Evolutionary conservation across 2,113 vertebrate species (phyloP).

Genomic region (Haliaeetus leucogaster): DNA sequence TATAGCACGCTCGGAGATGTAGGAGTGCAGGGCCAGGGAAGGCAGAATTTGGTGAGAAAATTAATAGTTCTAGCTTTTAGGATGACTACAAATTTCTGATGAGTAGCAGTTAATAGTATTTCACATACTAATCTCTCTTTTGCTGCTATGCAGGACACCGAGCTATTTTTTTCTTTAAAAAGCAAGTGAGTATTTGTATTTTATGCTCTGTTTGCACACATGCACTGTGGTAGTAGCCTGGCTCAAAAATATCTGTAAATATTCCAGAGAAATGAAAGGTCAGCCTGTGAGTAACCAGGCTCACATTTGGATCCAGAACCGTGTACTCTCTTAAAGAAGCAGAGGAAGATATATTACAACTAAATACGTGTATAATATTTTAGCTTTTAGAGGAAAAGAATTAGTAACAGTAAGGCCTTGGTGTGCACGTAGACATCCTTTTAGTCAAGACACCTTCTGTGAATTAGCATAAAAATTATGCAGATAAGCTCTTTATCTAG

Average conservation of each 20-base stretch:
- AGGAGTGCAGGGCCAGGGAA: not conserved
- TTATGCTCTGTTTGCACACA: not conserved
- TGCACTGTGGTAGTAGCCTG: not conserved
- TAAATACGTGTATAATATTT: not conserved
- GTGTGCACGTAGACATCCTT: not conserved
- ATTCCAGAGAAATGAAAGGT: not conserved
- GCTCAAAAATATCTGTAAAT: not conserved
- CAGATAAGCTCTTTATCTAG: conserved; percentile 55
- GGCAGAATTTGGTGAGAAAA: not conserved
- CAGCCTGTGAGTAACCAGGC: not conserved
- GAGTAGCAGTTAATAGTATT: not conserved
- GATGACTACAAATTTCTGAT: not conserved
- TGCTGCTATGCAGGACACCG: not conserved
- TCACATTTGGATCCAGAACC: not conserved
- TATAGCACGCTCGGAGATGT: not conserved
- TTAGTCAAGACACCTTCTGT: conserved; percentile 46
- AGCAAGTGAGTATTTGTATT: not conserved
- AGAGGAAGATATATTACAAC: not conserved
- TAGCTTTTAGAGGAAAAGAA: not conserved
- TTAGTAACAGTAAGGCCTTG: not conserved
- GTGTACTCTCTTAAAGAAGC: not conserved
- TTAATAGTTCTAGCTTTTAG: not conserved
- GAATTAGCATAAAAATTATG: conserved; percentile 59
- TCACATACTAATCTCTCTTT: not conserved
- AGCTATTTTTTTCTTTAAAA: not conserved